Evolutionary conservation across 1,140 invertebrate genomes (phyloP).

Genomic region (Drosophila sp.): DNA sequence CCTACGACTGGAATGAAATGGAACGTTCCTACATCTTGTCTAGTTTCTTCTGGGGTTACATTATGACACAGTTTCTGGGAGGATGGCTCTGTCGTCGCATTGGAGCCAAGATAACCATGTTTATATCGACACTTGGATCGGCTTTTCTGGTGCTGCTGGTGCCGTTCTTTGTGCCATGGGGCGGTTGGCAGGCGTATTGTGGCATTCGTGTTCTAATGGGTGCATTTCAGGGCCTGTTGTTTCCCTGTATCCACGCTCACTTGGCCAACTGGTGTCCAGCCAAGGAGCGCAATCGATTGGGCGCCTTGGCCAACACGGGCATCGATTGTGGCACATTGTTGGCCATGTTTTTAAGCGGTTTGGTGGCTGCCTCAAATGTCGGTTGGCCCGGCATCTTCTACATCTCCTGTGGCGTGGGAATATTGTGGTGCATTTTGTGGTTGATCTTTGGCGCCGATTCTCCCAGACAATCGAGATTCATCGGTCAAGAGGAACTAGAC

Average conservation of each 20-base stretch:
- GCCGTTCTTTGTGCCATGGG: constrained; percentile 82
- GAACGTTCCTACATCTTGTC: constrained; percentile 86
- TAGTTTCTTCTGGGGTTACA: constrained; percentile 88
- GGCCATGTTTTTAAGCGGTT: constrained; percentile 88
- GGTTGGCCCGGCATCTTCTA: constrained; percentile 94
- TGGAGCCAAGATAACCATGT: constrained; percentile 88
- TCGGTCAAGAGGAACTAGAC: constrained; percentile 86
- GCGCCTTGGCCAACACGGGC: constrained; percentile 88
- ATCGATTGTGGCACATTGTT: constrained; percentile 90
- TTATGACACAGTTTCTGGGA: constrained; percentile 87
- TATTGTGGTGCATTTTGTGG: constrained; percentile 88
- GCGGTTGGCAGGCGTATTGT: constrained; percentile 87
- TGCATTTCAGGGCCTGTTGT: constrained; percentile 91
- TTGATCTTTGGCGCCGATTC: constrained; percentile 87
- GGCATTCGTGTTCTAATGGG: constrained; percentile 90
- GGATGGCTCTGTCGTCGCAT: constrained; percentile 88
- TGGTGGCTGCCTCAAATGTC: constrained; percentile 86
- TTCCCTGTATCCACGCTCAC: constrained; percentile 91
- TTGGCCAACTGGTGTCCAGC: constrained; percentile 91
- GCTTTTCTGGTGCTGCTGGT: constrained; percentile 84
- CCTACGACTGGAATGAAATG: constrained; percentile 85
- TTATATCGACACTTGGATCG: constrained; percentile 86
- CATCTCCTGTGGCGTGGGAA: constrained; percentile 88
- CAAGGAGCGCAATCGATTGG: constrained; percentile 86
- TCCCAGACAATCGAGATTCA: constrained; percentile 87